These are phyloP conservation scores for Pseudomyrmex sp. DNA, from an alignment of 1,140 invertebrate species.

Conservation along the genomic window DNA sequence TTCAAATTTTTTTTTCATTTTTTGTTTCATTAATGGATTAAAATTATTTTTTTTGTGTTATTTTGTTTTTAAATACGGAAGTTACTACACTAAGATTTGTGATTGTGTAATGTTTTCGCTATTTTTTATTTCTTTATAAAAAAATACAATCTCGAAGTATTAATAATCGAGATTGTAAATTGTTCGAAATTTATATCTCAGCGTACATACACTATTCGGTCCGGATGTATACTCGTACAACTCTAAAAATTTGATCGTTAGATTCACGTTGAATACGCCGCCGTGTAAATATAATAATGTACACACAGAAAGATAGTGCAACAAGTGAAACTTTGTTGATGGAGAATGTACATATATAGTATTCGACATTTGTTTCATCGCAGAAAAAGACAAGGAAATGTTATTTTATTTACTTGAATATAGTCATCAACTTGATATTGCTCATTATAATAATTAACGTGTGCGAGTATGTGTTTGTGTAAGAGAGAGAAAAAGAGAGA, in stretches of 20 bases:
- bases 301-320: slow-evolving; percentile 57
- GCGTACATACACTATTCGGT: not conserved
- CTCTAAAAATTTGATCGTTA: not conserved
- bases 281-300: slow-evolving; percentile 62
- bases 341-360: slow-evolving; percentile 67
- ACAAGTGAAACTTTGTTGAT: slow-evolving; percentile 13
- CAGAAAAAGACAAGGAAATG: not conserved
- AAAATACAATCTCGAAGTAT: not conserved
- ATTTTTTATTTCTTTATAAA: slow-evolving; percentile 7
- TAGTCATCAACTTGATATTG: slow-evolving; percentile 74
- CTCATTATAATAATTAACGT: slow-evolving; percentile 65
- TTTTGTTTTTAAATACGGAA: not conserved
- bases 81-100: not conserved
- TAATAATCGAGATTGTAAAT: not conserved
- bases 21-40: not conserved
- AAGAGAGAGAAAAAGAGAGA: not conserved
- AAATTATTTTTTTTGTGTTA: not conserved
- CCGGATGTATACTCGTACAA: not conserved
- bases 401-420: slow-evolving; percentile 61
- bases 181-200: not conserved
- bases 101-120: not conserved
- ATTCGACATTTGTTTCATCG: slow-evolving; percentile 28
- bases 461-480: too few species aligned
- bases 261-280: slow-evolving; percentile 9
- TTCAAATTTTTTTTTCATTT: not conserved